A percentile compares a stretch with the other conserved stretches of the same genome.
phyloP scores from a whole-genome alignment of 1,140 invertebrate species.

The Eriocheir sinensis region DNA sequence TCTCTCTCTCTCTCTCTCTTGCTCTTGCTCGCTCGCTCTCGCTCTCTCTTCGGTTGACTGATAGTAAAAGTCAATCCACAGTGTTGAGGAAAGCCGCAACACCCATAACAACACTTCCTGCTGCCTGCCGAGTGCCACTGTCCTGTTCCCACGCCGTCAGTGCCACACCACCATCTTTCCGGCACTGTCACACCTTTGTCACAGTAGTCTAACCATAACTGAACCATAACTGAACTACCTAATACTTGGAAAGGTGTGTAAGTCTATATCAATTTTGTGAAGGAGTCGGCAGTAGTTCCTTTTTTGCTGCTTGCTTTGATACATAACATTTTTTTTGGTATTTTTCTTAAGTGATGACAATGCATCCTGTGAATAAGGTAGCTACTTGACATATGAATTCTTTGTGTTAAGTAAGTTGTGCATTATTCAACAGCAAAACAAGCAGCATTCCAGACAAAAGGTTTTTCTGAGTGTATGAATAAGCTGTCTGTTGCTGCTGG shows the following conservation, averaged over 20 bases:
- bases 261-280: too few relatives aligned
- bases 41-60: background rate
- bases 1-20: slow-evolving; percentile 13
- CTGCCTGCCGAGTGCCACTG: background rate
- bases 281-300: too few relatives aligned
- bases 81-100: background rate
- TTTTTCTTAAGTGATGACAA: too few relatives aligned
- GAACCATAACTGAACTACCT: background rate
- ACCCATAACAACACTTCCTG: background rate
- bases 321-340: too few relatives aligned
- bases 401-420: too few relatives aligned
- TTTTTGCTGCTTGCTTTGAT: slow-evolving; percentile 11
- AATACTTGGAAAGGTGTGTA: background rate
- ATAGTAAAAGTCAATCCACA: background rate
- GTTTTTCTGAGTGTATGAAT: too few relatives aligned
- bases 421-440: slow-evolving; percentile 7
- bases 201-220: background rate
- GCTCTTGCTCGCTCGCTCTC: background rate
- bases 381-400: too few relatives aligned
- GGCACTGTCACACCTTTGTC: background rate
- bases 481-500: too few relatives aligned
- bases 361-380: too few relatives aligned
- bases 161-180: background rate
- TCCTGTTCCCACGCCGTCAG: background rate
- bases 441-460: background rate